Conservation (phyloP, 2,797 vertebrate genomes). For the Xyrichtys novacula region DNA sequence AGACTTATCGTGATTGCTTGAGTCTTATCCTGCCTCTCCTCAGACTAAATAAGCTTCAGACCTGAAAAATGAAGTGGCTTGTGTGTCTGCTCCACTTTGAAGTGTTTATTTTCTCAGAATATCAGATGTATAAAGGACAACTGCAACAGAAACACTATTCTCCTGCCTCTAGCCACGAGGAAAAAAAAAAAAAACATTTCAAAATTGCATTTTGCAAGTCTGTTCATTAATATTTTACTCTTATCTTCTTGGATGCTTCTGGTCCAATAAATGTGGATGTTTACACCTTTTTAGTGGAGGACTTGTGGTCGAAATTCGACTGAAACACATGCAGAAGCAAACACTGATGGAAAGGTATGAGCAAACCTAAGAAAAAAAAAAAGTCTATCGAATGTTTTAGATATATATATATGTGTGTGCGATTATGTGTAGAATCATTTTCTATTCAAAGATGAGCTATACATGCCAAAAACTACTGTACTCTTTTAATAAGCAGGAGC, state of each 20-base stretch:
- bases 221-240: slow-evolving; percentile 14
- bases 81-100: slow-evolving; percentile 26
- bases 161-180: slow-evolving; percentile 1
- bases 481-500: too few relatives aligned
- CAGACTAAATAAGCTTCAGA: slow-evolving; percentile 18
- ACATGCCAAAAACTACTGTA: too few relatives aligned
- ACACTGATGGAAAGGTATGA: too few relatives aligned
- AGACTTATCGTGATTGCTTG: background rate
- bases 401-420: too few relatives aligned
- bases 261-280: slow-evolving; percentile 23
- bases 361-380: too few relatives aligned
- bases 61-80: background rate
- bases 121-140: slow-evolving; percentile 25
- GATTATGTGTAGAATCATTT: too few relatives aligned
- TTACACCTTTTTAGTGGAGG: slow-evolving; percentile 41
- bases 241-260: slow-evolving; percentile 38
- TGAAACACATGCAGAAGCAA: background rate
- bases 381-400: too few relatives aligned
- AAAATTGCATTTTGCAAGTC: slow-evolving; percentile 29
- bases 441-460: too few relatives aligned
- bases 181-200: slow-evolving; percentile 24
- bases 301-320: too few relatives aligned
- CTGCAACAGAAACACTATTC: slow-evolving; percentile 20
- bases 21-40: slow-evolving; percentile 8
- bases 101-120: slow-evolving; percentile 23